phyloP scores from a whole-genome alignment of 2,113 vertebrate species.

The Psophia crepitans region DNA sequence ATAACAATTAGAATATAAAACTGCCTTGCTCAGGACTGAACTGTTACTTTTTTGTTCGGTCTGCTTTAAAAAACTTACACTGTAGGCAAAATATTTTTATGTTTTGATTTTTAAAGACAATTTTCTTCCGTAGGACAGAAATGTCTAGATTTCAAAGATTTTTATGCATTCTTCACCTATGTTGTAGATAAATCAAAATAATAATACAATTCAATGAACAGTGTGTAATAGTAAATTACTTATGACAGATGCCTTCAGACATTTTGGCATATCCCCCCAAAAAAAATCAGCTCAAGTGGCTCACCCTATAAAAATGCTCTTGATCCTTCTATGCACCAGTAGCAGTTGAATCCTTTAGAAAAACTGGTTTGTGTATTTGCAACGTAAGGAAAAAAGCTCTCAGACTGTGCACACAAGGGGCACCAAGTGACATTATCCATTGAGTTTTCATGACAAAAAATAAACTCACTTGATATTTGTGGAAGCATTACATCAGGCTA shows the following conservation, averaged over 20 bases:
- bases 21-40: background rate
- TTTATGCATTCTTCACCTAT: background rate
- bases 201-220: background rate
- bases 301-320: background rate
- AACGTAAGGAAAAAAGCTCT: background rate
- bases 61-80: background rate
- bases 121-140: background rate
- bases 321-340: background rate
- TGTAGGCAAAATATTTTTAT: background rate
- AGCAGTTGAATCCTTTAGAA: background rate
- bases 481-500: background rate
- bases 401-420: background rate
- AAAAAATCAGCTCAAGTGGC: background rate
- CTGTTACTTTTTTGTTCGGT: background rate
- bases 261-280: background rate
- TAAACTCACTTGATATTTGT: background rate
- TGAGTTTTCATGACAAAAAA: background rate
- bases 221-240: background rate
- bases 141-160: background rate
- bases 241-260: background rate
- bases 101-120: background rate
- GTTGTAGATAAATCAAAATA: background rate
- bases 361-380: background rate
- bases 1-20: background rate
- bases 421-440: background rate